Conservation (phyloP, 1,140 invertebrate genomes). For the Drosophila subpulchrella region DNA sequence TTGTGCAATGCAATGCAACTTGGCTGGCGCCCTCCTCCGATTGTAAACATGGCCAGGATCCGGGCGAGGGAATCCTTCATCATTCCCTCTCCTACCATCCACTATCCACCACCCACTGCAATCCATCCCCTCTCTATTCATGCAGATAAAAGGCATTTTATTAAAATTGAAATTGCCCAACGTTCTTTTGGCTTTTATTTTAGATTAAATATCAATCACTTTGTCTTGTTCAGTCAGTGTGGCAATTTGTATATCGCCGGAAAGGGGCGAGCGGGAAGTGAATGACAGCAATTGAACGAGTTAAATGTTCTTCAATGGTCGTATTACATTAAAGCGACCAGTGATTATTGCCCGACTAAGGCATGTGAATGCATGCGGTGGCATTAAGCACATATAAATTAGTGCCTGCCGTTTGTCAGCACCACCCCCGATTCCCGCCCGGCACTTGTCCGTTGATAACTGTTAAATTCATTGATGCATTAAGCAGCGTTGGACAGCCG, state of each 20-base stretch:
- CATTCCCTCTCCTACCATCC: neutral
- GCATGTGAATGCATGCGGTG: neutral
- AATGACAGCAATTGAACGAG: conserved; percentile 57
- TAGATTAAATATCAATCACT: conserved; percentile 70
- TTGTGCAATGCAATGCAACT: conserved; percentile 67
- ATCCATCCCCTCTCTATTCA: conserved; percentile 12
- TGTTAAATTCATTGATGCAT: conserved; percentile 59
- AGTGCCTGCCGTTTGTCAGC: conserved; percentile 48
- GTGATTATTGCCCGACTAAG: conserved; percentile 38
- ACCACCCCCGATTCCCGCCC: neutral
- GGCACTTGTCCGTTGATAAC: conserved; percentile 21
- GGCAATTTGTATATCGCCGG: conserved; percentile 32
- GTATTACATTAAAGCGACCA: conserved; percentile 33
- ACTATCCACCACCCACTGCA: neutral
- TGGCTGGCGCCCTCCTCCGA: conserved; percentile 10
- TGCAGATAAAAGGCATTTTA: conserved; percentile 60
- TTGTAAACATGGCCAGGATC: conserved; percentile 36
- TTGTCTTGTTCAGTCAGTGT: conserved; percentile 40
- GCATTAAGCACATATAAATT: conserved; percentile 55
- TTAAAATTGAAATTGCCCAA: conserved; percentile 66
- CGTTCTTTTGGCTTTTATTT: conserved; percentile 60
- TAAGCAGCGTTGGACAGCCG: conserved; percentile 52
- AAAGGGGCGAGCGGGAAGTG: conserved; percentile 6
- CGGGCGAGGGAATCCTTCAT: conserved; percentile 26
- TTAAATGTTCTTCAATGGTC: conserved; percentile 49